Evolutionary conservation across 2,888 invertebrate genomes (phyloP).

Genomic region (Meliscaeva auricollis): DNA sequence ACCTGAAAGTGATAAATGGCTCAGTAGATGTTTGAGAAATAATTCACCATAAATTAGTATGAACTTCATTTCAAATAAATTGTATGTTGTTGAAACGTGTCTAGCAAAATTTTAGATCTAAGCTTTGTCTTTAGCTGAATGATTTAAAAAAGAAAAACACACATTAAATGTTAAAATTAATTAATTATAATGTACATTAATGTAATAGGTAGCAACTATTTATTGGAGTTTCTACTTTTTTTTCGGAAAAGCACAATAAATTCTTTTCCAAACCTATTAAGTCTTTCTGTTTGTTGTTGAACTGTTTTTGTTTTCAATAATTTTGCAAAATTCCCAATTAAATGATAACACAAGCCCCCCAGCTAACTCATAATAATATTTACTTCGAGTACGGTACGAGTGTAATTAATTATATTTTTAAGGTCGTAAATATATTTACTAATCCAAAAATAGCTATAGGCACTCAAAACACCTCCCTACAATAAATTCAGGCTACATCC

Average conservation of each 20-base stretch:
- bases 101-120: too few relatives aligned
- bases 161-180: too few relatives aligned
- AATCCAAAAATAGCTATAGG: background rate
- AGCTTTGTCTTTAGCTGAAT: too few relatives aligned
- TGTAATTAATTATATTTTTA: background rate
- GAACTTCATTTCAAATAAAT: too few relatives aligned
- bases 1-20: too few relatives aligned
- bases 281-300: background rate
- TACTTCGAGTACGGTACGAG: slow-evolving; percentile 21
- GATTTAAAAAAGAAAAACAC: too few relatives aligned
- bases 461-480: background rate
- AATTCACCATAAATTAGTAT: too few relatives aligned
- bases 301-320: slow-evolving; percentile 36
- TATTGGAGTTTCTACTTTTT: background rate
- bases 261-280: background rate
- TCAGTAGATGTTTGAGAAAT: too few relatives aligned
- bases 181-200: too few relatives aligned
- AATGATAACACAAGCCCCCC: slow-evolving; percentile 56
- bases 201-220: too few relatives aligned
- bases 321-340: slow-evolving; percentile 26
- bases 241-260: too few relatives aligned
- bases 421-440: slow-evolving; percentile 29
- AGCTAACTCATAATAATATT: slow-evolving; percentile 27
- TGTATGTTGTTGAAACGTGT: too few relatives aligned
- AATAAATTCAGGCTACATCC: slow-evolving; percentile 15